phyloP scores from a whole-genome alignment of 1,140 invertebrate genomes.

The Euschistus heros region DNA sequence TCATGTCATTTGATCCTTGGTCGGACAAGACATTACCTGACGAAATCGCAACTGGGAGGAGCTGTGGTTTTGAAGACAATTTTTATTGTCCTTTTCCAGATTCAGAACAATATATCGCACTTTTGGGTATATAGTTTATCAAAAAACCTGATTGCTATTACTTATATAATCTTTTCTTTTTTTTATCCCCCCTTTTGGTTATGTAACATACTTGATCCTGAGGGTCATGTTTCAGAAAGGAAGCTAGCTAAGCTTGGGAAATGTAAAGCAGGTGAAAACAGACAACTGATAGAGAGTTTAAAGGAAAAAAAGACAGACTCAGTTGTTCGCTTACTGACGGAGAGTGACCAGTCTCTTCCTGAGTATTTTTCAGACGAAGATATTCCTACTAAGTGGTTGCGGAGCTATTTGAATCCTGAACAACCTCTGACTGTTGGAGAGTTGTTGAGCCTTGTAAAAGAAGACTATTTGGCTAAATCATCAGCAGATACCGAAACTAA shows the following conservation, averaged over 20 bases:
- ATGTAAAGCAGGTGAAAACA: background rate
- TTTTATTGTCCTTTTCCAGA: background rate
- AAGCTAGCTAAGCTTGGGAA: constrained; percentile 1
- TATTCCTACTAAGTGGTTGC: constrained; percentile 28
- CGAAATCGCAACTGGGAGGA: too few relatives aligned
- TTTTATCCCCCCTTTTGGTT: background rate
- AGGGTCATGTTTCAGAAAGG: constrained; percentile 4
- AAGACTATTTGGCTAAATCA: constrained; percentile 36
- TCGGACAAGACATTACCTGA: too few relatives aligned
- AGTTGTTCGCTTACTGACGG: constrained; percentile 26
- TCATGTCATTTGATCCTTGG: too few relatives aligned
- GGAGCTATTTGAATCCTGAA: constrained; percentile 29
- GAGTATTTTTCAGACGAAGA: constrained; percentile 24
- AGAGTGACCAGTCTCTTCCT: background rate
- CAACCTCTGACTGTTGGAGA: constrained; percentile 37
- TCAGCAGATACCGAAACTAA: constrained; percentile 23
- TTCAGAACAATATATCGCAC: background rate
- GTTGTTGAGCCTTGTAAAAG: constrained; percentile 42
- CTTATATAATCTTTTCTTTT: background rate
- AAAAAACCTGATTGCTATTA: background rate
- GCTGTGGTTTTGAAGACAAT: constrained; percentile 2
- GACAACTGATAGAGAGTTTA: background rate
- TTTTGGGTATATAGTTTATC: background rate
- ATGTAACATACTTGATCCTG: background rate
- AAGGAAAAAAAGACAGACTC: constrained; percentile 22